Conservation (phyloP, 1,140 invertebrate genomes). For the Drosophila varians region DNA sequence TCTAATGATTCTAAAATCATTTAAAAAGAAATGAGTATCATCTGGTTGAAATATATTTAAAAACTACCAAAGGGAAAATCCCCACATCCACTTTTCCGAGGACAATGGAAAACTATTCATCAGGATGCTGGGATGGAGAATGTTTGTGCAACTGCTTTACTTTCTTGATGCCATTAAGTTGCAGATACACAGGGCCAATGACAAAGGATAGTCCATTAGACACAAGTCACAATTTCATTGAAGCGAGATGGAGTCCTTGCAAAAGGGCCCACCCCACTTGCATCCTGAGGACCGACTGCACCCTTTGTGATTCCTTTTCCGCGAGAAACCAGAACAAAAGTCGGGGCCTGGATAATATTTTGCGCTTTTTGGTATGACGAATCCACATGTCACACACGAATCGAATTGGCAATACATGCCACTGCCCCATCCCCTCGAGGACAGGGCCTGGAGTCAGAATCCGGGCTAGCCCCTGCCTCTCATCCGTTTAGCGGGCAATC, state of each 20-base stretch:
- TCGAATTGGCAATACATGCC: constrained; percentile 22
- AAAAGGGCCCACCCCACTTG: constrained; percentile 22
- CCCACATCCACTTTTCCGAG: background rate
- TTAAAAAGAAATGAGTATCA: constrained; percentile 2
- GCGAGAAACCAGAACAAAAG: constrained; percentile 78
- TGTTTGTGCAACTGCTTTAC: constrained; percentile 75
- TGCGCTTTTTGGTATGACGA: constrained; percentile 80
- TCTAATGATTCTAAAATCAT: background rate
- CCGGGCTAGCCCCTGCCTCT: constrained; percentile 8
- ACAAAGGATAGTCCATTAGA: constrained; percentile 73
- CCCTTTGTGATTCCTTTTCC: constrained; percentile 61
- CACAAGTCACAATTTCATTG: constrained; percentile 61
- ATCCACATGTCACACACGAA: constrained; percentile 72
- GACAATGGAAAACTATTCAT: constrained; percentile 28
- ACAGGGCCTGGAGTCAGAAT: background rate
- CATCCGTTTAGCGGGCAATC: constrained; percentile 83
- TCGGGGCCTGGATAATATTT: constrained; percentile 73
- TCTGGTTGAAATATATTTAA: constrained; percentile 16
- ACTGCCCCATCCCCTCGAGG: background rate
- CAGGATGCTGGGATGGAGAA: constrained; percentile 14
- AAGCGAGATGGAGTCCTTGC: constrained; percentile 24
- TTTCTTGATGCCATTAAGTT: constrained; percentile 72
- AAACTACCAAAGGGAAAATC: constrained; percentile 5
- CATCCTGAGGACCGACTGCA: constrained; percentile 20
- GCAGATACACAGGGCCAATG: constrained; percentile 33